These are phyloP conservation scores for Drosophila villosipedis DNA, from an alignment of 2,888 invertebrate genomes.

Conservation along the genomic window DNA sequence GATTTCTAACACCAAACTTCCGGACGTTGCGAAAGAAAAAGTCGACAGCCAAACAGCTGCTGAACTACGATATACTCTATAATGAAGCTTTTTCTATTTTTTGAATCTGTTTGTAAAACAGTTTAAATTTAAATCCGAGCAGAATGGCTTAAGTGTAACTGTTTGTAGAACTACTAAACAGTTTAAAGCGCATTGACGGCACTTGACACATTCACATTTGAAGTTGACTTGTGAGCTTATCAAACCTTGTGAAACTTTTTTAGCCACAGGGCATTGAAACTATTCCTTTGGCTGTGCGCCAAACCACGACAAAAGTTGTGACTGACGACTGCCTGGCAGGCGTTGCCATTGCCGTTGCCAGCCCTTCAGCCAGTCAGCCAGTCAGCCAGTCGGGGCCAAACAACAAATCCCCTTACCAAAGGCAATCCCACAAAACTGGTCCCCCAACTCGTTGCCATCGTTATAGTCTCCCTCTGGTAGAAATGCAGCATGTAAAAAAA, in stretches of 20 bases:
- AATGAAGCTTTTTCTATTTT: background rate
- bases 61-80: conserved; percentile 19
- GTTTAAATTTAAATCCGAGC: background rate
- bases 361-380: conserved; percentile 20
- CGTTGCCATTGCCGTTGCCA: conserved; percentile 53
- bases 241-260: conserved; percentile 25
- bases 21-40: conserved; percentile 31
- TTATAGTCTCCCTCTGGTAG: conserved; percentile 45
- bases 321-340: conserved; percentile 78
- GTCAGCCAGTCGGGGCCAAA: conserved; percentile 34
- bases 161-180: background rate
- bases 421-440: conserved; percentile 32
- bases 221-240: conserved; percentile 14
- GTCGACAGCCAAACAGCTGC: background rate
- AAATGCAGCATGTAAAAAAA: conserved; percentile 30
- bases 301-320: conserved; percentile 80
- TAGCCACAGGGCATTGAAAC: conserved; percentile 40
- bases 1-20: conserved; percentile 79
- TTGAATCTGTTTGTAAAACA: background rate
- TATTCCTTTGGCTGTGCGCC: conserved; percentile 70
- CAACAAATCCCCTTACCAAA: conserved; percentile 32
- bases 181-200: background rate
- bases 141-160: conserved; percentile 1
- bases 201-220: background rate
- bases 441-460: conserved; percentile 62